These are phyloP conservation scores for Siniperca scherzeri DNA, from an alignment of 2,797 vertebrate genomes.

Conservation along the genomic window DNA sequence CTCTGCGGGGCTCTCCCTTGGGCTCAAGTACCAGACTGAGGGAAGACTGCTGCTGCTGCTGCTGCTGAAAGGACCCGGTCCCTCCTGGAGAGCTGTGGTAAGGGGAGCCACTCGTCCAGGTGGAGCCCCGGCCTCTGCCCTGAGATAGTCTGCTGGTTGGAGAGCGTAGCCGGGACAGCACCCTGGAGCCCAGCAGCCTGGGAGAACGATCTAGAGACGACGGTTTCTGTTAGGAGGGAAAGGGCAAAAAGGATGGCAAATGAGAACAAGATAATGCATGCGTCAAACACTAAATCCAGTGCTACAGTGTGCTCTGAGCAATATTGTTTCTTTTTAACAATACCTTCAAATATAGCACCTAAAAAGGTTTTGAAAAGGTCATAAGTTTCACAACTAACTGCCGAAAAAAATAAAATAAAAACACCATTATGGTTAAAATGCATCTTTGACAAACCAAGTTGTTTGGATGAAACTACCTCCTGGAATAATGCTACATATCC, in stretches of 20 bases:
- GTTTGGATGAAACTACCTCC: neutral
- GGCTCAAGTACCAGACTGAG: constrained; percentile 44
- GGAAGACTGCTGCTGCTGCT: constrained; percentile 60
- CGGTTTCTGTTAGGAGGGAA: constrained; percentile 76
- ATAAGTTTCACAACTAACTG: neutral
- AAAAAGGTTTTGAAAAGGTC: neutral
- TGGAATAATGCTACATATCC: neutral
- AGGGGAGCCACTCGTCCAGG: constrained; percentile 60
- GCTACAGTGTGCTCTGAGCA: neutral
- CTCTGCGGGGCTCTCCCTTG: constrained; percentile 71
- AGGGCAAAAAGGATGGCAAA: neutral
- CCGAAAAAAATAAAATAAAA: neutral
- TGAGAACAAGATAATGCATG: neutral
- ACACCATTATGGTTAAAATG: neutral
- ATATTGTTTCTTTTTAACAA: neutral
- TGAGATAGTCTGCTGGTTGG: constrained; percentile 77
- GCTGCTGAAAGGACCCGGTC: constrained; percentile 51
- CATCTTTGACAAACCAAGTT: neutral
- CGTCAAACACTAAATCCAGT: constrained; percentile 7
- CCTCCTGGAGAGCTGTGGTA: constrained; percentile 44
- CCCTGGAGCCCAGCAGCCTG: constrained; percentile 75
- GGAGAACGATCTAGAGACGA: constrained; percentile 79
- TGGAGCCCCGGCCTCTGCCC: constrained; percentile 70
- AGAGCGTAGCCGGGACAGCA: constrained; percentile 78
- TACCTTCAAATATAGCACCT: neutral